Percentiles rank a stretch among this genome's conserved stretches.
These are phyloP conservation scores for Bombus waltoni DNA, from an alignment of 1,140 invertebrate species.

Conservation along the genomic window DNA sequence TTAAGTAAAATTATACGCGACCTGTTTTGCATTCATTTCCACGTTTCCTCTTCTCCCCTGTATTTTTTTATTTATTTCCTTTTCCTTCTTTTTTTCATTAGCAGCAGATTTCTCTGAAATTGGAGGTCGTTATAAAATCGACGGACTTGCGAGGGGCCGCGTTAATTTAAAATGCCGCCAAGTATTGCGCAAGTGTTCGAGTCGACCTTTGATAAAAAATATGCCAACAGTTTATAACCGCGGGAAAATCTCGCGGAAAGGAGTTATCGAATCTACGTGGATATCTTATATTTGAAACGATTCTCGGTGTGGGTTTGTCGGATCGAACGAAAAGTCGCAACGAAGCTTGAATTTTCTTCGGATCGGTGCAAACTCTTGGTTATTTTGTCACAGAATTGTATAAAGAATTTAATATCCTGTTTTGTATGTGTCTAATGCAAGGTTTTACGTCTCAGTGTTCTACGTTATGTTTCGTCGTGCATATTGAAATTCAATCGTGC, in stretches of 20 bases:
- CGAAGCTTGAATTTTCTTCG: neutral
- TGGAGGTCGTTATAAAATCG: constrained; percentile 39
- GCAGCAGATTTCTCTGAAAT: constrained; percentile 32
- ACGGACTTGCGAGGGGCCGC: constrained; percentile 7
- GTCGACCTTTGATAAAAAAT: constrained; percentile 37
- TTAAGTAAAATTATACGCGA: constrained; percentile 13
- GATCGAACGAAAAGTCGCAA: neutral
- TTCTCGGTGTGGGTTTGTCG: neutral
- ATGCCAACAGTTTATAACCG: constrained; percentile 34
- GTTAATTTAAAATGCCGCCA: constrained; percentile 41
- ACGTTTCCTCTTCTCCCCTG: no score
- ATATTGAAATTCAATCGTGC: neutral
- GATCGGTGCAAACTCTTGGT: neutral
- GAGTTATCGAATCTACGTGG: neutral
- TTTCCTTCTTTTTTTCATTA: neutral
- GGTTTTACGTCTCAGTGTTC: neutral
- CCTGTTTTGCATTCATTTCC: constrained; percentile 1
- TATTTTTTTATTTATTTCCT: no score
- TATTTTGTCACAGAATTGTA: neutral
- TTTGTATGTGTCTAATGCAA: neutral
- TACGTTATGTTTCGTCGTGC: neutral
- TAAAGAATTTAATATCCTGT: neutral
- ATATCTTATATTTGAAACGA: neutral
- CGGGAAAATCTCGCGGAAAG: constrained; percentile 13
- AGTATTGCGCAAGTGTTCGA: constrained; percentile 15